A percentile compares a stretch with the other conserved stretches of the same genome.
Evolutionary conservation across 1,140 invertebrate species (phyloP).

Genomic region (Drosophila pandora): DNA sequence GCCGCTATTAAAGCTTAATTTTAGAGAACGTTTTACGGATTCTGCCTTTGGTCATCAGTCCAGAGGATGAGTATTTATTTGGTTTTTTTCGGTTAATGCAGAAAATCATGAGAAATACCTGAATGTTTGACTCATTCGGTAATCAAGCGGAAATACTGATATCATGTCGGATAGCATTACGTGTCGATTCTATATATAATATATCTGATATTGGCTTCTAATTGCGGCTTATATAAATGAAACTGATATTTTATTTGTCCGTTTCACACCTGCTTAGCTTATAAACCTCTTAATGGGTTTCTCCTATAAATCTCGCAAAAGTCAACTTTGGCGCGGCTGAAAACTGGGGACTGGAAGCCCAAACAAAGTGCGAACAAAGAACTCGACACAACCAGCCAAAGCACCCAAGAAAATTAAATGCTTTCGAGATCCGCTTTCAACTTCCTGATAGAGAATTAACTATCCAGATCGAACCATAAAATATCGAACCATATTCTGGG

Average conservation of each 20-base stretch:
- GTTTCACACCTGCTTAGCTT: constrained; percentile 46
- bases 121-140: constrained; percentile 25
- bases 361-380: constrained; percentile 26
- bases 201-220: constrained; percentile 17
- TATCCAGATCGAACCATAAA: constrained; percentile 5
- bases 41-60: constrained; percentile 18
- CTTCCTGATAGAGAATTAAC: constrained; percentile 33
- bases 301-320: constrained; percentile 41
- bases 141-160: constrained; percentile 36
- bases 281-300: constrained; percentile 50
- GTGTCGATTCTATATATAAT: constrained; percentile 25
- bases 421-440: constrained; percentile 14
- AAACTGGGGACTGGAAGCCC: constrained; percentile 16
- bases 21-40: constrained; percentile 33
- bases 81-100: constrained; percentile 15
- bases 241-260: constrained; percentile 41
- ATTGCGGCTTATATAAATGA: constrained; percentile 42
- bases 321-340: constrained; percentile 25
- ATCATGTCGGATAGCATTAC: constrained; percentile 13
- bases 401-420: neutral
- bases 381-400: constrained; percentile 22
- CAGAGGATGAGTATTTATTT: neutral
- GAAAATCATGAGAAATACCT: constrained; percentile 40
- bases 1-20: constrained; percentile 56
- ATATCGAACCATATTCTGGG: neutral